Evolutionary conservation across 2,888 invertebrate genomes (phyloP), one percentile per base, ranked within the genome.

Genomic region (Pecten maximus): DNA sequence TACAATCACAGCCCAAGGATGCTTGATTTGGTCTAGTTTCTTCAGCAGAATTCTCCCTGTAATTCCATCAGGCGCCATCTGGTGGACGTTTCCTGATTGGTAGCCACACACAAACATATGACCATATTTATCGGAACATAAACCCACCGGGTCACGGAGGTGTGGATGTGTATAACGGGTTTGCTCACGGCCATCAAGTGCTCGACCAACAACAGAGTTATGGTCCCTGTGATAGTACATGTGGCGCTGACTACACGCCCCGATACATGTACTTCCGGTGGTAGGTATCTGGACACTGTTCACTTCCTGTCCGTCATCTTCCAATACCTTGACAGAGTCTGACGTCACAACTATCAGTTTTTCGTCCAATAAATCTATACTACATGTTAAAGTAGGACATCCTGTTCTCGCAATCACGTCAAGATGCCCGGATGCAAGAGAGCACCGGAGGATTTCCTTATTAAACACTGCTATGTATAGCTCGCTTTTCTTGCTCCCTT

Each of bases 361-460:
- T 10, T 6, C 74, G 23, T 74, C 74, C 74, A 74, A 15, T 28
- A 74, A 35, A 74, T 28, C 74, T 35, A 74, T 28, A 74, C 74
- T 10, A 28, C 74, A 74, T 10, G 74, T 74, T 23, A 74, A 74
- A 74, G 74, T 12, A 35, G 74, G 74, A 74, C 28, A 74, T 8
- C 15, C 16, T 35, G 74, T 74, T 74, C 28, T 74, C 35, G 35
- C 74, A 35, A 74, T 6, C 0, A 74, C 35, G 15, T 74, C 74
- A 74, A 74, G 74, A 74, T 74, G 74, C 74, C 74, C 74, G 10
- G 74, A 74, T 28, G 74, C 74, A 74, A 74, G 35, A 10, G 74
- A 35, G 35, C 74, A 74, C 23, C 16, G 6, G 35, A 74, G 74
- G 1, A 74, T 35, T 15, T 74, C 74, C 74, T 35, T 74, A 23